Conservation (phyloP, 2,113 vertebrate genomes). For the Chaetops frenatus region DNA sequence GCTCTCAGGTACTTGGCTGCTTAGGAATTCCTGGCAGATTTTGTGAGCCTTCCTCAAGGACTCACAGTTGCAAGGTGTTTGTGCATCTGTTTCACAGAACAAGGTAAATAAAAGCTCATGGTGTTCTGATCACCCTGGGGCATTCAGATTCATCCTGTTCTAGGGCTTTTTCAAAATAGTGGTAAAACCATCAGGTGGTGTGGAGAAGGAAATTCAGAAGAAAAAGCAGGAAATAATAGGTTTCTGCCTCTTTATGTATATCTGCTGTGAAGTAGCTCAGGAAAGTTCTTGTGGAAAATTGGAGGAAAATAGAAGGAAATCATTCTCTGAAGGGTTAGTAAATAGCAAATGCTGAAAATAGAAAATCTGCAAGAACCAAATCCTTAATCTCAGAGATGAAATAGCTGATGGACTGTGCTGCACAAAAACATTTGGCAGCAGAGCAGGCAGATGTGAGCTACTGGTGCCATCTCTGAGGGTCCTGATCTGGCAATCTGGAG, state of each 20-base stretch:
- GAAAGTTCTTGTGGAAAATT: background rate
- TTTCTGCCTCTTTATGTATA: fast-evolving
- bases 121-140: background rate
- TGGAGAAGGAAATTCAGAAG: background rate
- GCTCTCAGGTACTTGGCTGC: background rate
- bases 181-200: background rate
- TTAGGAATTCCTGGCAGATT: background rate
- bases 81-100: background rate
- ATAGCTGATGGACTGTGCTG: background rate
- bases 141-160: background rate
- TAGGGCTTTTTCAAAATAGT: background rate
- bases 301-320: background rate
- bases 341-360: background rate
- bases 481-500: background rate
- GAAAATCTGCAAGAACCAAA: background rate
- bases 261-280: background rate
- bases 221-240: background rate
- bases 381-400: background rate
- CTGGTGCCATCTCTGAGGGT: background rate
- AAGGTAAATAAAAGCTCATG: background rate
- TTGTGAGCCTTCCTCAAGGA: background rate
- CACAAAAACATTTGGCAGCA: background rate
- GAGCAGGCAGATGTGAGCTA: background rate
- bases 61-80: background rate
- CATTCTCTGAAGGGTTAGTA: background rate